Conservation (phyloP, 2,888 invertebrate genomes). For the Brachypterus glaber region DNA sequence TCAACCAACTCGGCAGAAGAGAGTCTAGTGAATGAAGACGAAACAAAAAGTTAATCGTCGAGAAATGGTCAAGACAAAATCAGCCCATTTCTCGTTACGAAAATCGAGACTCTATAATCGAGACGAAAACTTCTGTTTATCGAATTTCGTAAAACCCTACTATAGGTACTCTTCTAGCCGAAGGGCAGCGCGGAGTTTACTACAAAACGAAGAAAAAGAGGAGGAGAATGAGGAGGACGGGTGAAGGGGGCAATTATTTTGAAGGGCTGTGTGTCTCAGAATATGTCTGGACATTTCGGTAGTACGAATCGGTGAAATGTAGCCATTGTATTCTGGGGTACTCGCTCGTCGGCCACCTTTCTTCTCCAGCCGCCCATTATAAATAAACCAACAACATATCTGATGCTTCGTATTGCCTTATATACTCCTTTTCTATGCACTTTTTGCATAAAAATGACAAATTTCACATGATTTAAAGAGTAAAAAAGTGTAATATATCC, state of each 20-base stretch:
- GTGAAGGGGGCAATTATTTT: slow-evolving; percentile 35
- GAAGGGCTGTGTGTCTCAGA: slow-evolving; percentile 29
- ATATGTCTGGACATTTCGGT: slow-evolving; percentile 33
- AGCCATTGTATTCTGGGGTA: slow-evolving; percentile 39
- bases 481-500: no score
- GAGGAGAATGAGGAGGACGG: slow-evolving; percentile 19
- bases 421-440: not conserved
- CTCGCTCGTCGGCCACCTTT: slow-evolving; percentile 25
- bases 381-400: slow-evolving; percentile 21
- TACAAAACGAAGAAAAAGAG: slow-evolving; percentile 21
- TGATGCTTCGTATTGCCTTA: slow-evolving; percentile 18
- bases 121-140: no score
- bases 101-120: no score
- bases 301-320: slow-evolving; percentile 40
- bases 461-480: no score
- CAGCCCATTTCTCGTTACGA: no score
- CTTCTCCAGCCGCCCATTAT: slow-evolving; percentile 18
- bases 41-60: no score
- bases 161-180: no score
- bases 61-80: no score
- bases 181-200: slow-evolving; percentile 17
- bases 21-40: no score
- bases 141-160: no score
- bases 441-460: slow-evolving; percentile 4
- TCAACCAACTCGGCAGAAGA: no score